Base-by-base conservation (phyloP, 2,797 vertebrate species). In the Clarias fuscus region DNA sequence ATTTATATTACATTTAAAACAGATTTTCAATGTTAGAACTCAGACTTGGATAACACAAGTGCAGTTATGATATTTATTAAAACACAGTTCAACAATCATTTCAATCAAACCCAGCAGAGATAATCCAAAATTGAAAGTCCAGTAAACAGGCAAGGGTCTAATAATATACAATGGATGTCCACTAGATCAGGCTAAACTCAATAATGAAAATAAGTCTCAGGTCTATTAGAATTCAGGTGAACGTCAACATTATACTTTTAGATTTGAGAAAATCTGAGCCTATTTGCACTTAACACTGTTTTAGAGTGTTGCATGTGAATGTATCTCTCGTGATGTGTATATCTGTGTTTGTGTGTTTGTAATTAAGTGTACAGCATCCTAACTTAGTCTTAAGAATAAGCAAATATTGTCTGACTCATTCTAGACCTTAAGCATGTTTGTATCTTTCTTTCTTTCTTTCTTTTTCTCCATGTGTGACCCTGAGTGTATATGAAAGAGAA, bases 381-480 rank as follows among this genome's bases (percentile, higher is more conserved):
- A 33, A 59, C 17, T 53, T n/a, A 56, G 24, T 75, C 72, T 48
- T 75, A 8, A 90, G 91, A 90, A 93, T 94, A 92, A 94, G 94
- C 93, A 94, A 92, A 77, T 53, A 17, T 20, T 58, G n/a, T 56
- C n/a, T 92, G 90, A 93, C 88, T 91, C 91, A 94, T 58, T 72
- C 20, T 56, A 43, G 59, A 65, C 15, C 24, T 18, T 65, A 75
- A 73, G 43, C 82, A 17, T 64, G 61, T 84, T 53, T 85, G 18
- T 72, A 37, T 85, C 27, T 33, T 1, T 77, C 27, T 10, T 30
- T 58, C 2, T 56, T 1, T 17, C 5, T 59, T 59, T 33, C 8
- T 59, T 59, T 33, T 10, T 33, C 27, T 78, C 22, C 24, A 13
- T 83, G 73, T 82, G 61, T 88, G 72, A 71, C 56, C 58, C 27